Evolutionary conservation across 35 echinoderm and acorn worm species (phyloP).

Genomic region (Anneissia japonica): DNA sequence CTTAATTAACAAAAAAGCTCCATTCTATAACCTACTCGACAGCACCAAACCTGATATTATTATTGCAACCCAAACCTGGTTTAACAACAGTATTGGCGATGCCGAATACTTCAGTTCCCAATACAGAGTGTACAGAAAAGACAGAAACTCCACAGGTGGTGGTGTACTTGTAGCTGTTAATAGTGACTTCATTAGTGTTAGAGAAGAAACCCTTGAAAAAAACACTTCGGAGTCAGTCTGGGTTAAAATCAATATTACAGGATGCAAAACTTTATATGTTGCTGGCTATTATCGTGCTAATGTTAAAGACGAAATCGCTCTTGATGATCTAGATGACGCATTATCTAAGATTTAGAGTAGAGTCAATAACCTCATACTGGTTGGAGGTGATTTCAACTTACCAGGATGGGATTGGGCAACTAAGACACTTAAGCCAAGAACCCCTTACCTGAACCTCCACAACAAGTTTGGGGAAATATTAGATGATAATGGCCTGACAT

Average conservation of each 20-base stretch:
- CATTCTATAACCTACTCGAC: constrained; percentile 45
- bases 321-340: constrained; percentile 2
- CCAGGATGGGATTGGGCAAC: constrained; percentile 11
- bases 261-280: constrained; percentile 17
- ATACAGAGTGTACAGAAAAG: constrained; percentile 34
- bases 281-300: constrained; percentile 29
- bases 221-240: constrained; percentile 1
- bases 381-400: constrained; percentile 7
- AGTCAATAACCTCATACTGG: background rate
- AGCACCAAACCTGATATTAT: constrained; percentile 64
- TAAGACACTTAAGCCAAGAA: background rate
- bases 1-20: constrained; percentile 37
- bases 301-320: constrained; percentile 20
- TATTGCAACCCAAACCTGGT: constrained; percentile 60
- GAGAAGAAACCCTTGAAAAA: constrained; percentile 11
- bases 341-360: background rate
- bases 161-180: background rate
- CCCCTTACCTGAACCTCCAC: background rate
- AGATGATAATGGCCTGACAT: constrained; percentile 5
- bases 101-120: constrained; percentile 50
- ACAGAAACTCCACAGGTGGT: background rate
- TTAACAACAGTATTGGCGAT: constrained; percentile 31
- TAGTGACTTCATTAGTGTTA: background rate
- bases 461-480: constrained; percentile 15
- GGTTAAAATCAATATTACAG: constrained; percentile 24